Evolutionary conservation across 2,113 vertebrate genomes (phyloP), one percentile per base, ranked within the genome.

Genomic region (Phylloscopus whistleri): DNA sequence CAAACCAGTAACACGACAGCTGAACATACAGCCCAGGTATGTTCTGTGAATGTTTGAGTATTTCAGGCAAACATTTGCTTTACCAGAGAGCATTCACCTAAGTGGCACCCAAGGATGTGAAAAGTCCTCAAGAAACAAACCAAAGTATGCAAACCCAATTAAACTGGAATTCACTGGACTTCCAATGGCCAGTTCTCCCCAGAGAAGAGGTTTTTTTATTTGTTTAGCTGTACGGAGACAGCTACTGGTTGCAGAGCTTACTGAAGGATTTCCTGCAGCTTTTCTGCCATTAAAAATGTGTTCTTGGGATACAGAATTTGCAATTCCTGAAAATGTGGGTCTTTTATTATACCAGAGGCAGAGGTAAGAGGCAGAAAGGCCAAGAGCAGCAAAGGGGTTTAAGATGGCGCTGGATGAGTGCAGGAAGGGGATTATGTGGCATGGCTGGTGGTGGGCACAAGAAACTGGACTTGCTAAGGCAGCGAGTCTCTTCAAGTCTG

Each of bases 61-160:
- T 84, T 86, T 62, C 79, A 81, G 72, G 51, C 79, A 88, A 83
- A 88, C 68, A 23, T 92, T 89, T 82, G 60, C 68, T 92, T 93
- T 94, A 70, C 73, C 1, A 0, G 43, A 67, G 31, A 84, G 30
- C 19, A 31, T 93, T 93, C 93, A 89, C 76, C 56, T 85, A 60
- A 79, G 48, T 84, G 88, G 93, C 92, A 78, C 39, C 59, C 31
- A 80, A 81, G 52, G 49, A 52, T 5, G 26, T 87, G 69, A 90
- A 95, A 96, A 88, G 41, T 76, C 53, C 60, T 95, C 56, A 78
- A 88, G 90, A 94, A 96, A 90, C 56, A 90, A 95, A 86, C 35
- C 17, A 35, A 56, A 66, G 68, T 75, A 56, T 59, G 79, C 2
- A 4, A 92, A 78, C 41, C 44, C 48, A 88, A 88, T 90, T 90